Base-by-base conservation (phyloP, 2,113 vertebrate species). In the Meles meles region DNA sequence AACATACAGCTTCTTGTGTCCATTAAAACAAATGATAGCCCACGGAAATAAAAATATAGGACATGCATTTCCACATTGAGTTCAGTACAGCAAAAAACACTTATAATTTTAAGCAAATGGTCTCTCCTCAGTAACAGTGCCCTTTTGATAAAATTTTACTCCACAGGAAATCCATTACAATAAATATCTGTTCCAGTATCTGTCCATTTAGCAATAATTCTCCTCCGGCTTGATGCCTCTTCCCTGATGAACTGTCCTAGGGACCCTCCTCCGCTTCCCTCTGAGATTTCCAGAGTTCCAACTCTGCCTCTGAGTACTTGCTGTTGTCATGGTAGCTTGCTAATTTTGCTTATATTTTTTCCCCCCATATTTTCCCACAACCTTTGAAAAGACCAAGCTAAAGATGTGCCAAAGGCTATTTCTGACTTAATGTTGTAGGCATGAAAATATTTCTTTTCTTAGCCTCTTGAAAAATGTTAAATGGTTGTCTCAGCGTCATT, bases 401-500 rank as follows among this genome's bases (percentile, higher is more conserved):
- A 97, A 86, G 93, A 96, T 92, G 90, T 93, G 97, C 97, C 96
- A 97, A 97, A 95, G 96, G 98, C 97, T 98, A 98, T 98, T 98
- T 98, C 97, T 97, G 97, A 97, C 97, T 98, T 97, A 97, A 96
- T 96, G 96, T 97, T 97, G 79, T 83, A 94, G 94, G 90, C 97
- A 97, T 96, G 97, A 98, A 97, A 96, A 96, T 97, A 98, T 97
- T 97, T 98, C 97, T 98, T 97, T 98, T 95, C 95, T 98, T 98
- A 96, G 96, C 61, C 93, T 96, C 93, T 97, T 98, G 97, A 98
- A 98, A 97, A 97, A 98, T 97, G 93, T 98, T 97, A 97, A 97
- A 97, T 95, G 97, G 90, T 96, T 95, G 96, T 98, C 95, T 97
- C 96, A 88, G 94, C 67, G 23, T 96, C 97, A 98, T 97, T 98